Conservation (phyloP, 1,140 invertebrate species). For the Tyrophagus putrescentiae region DNA sequence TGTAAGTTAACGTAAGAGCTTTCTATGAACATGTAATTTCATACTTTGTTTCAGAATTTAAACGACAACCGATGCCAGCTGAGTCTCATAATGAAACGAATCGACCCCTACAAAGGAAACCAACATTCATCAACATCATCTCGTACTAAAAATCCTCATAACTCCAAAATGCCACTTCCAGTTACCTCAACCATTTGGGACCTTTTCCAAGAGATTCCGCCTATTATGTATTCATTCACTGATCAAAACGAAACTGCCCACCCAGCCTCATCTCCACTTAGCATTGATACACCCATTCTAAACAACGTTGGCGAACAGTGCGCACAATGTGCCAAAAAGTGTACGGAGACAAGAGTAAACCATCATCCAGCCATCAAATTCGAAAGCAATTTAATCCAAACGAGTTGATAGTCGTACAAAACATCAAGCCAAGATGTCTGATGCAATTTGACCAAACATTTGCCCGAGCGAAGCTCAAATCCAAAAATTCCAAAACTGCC, state of each 20-base stretch:
- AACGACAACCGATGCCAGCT: conserved; percentile 7
- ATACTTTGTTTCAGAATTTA: conserved; percentile 2
- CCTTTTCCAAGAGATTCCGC: neutral
- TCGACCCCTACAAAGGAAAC: neutral
- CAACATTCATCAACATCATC: neutral
- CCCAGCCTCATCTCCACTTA: neutral
- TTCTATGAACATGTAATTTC: neutral
- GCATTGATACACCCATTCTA: neutral
- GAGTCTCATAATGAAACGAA: conserved; percentile 2
- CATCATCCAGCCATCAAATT: neutral
- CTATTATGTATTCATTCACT: neutral
- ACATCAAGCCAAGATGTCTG: neutral
- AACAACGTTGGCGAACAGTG: neutral
- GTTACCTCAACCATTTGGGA: conserved; percentile 5
- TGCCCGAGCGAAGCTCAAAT: neutral
- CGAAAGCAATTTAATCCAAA: neutral
- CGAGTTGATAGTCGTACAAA: conserved; percentile 5
- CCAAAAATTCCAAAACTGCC: neutral
- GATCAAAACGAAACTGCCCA: neutral
- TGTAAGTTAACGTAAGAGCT: neutral
- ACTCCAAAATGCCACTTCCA: neutral
- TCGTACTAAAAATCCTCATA: neutral
- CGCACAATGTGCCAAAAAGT: conserved; percentile 5
- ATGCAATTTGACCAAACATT: neutral
- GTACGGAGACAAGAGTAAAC: too few relatives aligned